Conservation (phyloP, 2,797 vertebrate species). For the Squalus acanthias region DNA sequence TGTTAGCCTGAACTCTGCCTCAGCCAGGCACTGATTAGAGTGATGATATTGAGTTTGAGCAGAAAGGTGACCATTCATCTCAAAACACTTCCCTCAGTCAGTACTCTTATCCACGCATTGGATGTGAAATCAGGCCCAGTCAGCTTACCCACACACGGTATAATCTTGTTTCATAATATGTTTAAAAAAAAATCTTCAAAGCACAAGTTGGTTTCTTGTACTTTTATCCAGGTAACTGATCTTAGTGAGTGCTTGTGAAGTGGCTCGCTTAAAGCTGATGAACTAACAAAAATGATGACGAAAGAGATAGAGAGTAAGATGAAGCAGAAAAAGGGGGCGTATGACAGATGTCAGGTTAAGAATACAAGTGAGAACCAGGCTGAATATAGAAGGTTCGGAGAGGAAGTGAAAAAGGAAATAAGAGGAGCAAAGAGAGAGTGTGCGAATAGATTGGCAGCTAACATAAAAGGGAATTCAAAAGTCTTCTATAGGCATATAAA, state of each 20-base stretch:
- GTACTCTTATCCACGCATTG: not conserved
- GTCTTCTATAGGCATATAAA: too few relatives aligned
- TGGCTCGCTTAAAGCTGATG: not conserved
- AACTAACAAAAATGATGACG: not conserved
- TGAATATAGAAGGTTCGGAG: too few relatives aligned
- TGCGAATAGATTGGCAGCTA: too few relatives aligned
- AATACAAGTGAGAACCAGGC: too few relatives aligned
- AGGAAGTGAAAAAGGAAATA: too few relatives aligned
- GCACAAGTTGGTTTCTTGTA: not conserved
- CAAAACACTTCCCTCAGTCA: not conserved
- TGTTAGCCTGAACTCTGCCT: not conserved
- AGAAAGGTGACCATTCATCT: not conserved
- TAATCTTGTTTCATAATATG: not conserved
- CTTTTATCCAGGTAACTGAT: not conserved
- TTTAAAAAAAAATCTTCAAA: not conserved
- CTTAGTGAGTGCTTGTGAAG: not conserved
- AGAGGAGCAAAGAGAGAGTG: too few relatives aligned
- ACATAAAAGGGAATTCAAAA: too few relatives aligned
- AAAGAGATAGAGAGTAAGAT: too few relatives aligned
- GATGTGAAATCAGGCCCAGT: not conserved
- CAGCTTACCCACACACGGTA: not conserved
- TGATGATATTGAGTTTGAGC: not conserved
- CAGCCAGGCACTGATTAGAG: not conserved
- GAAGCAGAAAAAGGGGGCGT: too few relatives aligned
- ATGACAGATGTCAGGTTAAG: too few relatives aligned